Percentiles rank a stretch among this genome's conserved stretches.
phyloP scores from a whole-genome alignment of 1,140 invertebrate genomes.

The Periplaneta americana region DNA sequence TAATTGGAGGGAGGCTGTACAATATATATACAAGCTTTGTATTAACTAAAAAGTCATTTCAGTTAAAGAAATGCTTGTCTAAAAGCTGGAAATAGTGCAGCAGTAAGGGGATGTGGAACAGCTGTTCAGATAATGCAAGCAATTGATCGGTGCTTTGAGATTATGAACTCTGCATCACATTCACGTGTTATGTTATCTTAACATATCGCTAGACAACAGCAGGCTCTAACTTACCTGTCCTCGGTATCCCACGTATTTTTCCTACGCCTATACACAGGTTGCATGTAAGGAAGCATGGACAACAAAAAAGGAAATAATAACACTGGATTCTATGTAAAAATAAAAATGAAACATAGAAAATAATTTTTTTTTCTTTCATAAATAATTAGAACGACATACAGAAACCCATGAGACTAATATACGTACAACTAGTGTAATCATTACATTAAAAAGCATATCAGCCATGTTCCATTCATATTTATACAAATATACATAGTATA shows the following conservation, averaged over 20 bases:
- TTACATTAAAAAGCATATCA: background rate
- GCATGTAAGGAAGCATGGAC: background rate
- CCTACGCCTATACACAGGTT: slow-evolving; percentile 39
- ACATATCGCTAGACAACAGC: background rate
- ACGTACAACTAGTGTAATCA: background rate
- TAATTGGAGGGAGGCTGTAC: too few species aligned
- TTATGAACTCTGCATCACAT: background rate
- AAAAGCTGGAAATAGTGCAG: background rate
- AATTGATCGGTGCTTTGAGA: background rate
- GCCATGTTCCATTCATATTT: background rate
- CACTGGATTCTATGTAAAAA: background rate
- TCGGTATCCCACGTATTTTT: slow-evolving; percentile 55
- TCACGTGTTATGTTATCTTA: background rate
- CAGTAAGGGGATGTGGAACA: background rate
- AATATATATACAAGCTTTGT: too few species aligned
- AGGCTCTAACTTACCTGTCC: slow-evolving; percentile 44
- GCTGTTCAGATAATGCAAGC: background rate
- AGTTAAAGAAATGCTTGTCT: background rate
- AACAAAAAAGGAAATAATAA: background rate
- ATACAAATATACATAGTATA: too few species aligned
- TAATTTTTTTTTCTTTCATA: background rate
- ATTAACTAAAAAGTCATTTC: too few species aligned
- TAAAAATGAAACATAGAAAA: background rate
- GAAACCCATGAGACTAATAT: background rate
- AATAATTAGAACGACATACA: background rate